These are phyloP conservation scores for Dynastes grantii DNA, from an alignment of 2,888 invertebrate genomes.

Conservation along the genomic window DNA sequence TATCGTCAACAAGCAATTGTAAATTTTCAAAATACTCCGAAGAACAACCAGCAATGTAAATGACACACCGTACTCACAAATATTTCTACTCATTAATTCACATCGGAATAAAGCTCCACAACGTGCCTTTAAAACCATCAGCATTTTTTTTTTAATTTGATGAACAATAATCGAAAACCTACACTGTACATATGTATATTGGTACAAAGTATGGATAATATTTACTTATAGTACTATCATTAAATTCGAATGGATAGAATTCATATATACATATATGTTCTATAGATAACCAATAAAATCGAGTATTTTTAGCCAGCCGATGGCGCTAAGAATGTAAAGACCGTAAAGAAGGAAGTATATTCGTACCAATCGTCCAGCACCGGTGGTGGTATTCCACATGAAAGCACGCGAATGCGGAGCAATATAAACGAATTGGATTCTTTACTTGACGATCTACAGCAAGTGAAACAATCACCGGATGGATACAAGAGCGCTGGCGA, in stretches of 20 bases:
- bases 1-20: background rate
- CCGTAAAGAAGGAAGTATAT: conserved; percentile 68
- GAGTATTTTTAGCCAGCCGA: conserved; percentile 66
- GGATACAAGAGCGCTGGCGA: conserved; percentile 32
- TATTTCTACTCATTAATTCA: too few relatives aligned
- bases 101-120: too few relatives aligned
- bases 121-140: background rate
- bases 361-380: conserved; percentile 63
- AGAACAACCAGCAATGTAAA: too few relatives aligned
- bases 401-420: conserved; percentile 69
- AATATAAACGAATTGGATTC: conserved; percentile 85
- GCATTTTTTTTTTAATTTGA: background rate
- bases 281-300: background rate
- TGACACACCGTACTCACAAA: too few relatives aligned
- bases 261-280: background rate
- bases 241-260: background rate
- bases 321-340: conserved; percentile 66
- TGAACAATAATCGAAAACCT: background rate
- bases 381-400: conserved; percentile 60
- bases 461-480: conserved; percentile 66
- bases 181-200: background rate
- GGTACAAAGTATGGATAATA: background rate
- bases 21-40: background rate
- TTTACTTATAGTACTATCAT: background rate
- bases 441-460: conserved; percentile 81